These are phyloP conservation scores for Oxycera nigricornis DNA, from an alignment of 2,888 invertebrate species.

Conservation along the genomic window DNA sequence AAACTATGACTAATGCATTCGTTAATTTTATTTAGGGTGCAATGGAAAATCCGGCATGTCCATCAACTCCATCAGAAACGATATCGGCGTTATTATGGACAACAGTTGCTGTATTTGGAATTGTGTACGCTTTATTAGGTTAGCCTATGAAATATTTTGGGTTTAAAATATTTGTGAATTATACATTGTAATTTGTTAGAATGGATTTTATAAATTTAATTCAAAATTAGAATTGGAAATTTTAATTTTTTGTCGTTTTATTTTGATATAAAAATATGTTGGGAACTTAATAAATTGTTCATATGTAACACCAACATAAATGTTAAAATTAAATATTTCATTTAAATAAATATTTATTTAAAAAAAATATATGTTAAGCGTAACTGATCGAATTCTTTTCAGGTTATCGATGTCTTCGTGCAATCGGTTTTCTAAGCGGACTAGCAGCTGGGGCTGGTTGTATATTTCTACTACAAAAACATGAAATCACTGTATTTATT, in stretches of 20 bases:
- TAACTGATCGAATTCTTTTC: conserved; percentile 47
- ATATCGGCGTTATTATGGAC: conserved; percentile 61
- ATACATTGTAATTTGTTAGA: too few species aligned
- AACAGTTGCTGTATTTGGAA: conserved; percentile 71
- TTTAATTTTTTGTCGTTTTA: too few species aligned
- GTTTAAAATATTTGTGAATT: background rate
- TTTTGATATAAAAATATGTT: too few species aligned
- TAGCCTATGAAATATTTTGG: conserved; percentile 57
- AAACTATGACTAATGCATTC: too few species aligned
- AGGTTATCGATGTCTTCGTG: conserved; percentile 90
- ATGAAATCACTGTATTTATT: conserved; percentile 78
- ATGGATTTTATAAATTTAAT: too few species aligned
- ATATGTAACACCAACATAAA: too few species aligned
- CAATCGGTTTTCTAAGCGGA: conserved; percentile 86
- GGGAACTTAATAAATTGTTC: too few species aligned
- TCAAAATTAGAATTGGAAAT: too few species aligned
- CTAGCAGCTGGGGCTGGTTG: conserved; percentile 84
- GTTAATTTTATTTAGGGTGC: conserved; percentile 55
- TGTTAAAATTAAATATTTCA: background rate
- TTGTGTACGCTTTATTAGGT: conserved; percentile 86
- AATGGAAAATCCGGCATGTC: conserved; percentile 60
- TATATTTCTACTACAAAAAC: conserved; percentile 83
- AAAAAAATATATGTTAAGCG: background rate
- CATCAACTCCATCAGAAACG: conserved; percentile 59
- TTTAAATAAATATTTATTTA: background rate